These are phyloP conservation scores for Sphyrna mokarran DNA, from an alignment of 2,113 vertebrate species.

Conservation along the genomic window DNA sequence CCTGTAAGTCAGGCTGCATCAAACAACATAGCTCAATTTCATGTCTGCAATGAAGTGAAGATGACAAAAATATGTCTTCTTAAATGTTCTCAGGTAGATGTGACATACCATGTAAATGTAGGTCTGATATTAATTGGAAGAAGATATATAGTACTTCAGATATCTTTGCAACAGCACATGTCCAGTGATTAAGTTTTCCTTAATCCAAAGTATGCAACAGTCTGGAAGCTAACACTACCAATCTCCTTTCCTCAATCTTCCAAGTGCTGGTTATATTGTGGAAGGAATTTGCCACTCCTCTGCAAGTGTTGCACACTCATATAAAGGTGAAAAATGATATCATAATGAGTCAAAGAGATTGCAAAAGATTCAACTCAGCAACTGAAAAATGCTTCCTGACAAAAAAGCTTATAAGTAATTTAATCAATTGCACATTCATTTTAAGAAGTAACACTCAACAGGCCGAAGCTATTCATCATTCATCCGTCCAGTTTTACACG, in stretches of 20 bases:
- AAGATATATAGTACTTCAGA: neutral
- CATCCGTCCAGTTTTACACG: neutral
- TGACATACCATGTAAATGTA: neutral
- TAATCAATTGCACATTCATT: neutral
- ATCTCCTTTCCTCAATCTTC: neutral
- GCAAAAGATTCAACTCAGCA: neutral
- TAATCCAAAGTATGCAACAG: neutral
- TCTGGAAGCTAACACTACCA: neutral
- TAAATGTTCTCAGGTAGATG: neutral
- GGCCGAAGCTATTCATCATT: neutral
- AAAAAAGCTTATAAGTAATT: neutral
- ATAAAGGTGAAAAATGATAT: neutral
- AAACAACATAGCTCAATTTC: neutral
- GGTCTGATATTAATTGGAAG: neutral
- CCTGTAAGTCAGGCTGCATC: neutral
- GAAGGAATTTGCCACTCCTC: no score
- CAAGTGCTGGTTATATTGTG: neutral
- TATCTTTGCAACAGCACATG: neutral
- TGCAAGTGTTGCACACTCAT: neutral
- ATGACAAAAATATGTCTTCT: no score
- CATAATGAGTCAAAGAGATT: neutral
- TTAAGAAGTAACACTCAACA: neutral
- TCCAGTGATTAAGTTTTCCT: neutral
- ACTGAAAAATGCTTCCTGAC: neutral
- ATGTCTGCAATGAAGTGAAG: neutral